These are phyloP conservation scores for Euschistus heros DNA, from an alignment of 1,140 invertebrate species.

Conservation along the genomic window DNA sequence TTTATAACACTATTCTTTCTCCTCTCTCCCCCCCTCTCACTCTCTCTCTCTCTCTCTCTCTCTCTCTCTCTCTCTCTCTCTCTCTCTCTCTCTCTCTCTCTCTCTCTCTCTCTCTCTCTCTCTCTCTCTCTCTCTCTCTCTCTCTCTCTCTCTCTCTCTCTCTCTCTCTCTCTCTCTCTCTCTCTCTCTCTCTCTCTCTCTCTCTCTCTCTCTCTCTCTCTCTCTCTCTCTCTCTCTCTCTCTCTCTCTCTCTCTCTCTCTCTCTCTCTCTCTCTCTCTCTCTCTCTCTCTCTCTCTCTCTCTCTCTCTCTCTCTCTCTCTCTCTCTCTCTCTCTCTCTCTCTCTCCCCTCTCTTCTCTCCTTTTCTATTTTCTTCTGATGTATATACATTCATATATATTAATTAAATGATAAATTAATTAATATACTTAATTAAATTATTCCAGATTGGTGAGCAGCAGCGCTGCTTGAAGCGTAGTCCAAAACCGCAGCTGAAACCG, in stretches of 20 bases:
- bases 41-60: constrained; percentile 12
- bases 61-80: constrained; percentile 15
- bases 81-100: constrained; percentile 15
- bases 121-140: constrained; percentile 8
- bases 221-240: background rate
- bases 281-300: background rate
- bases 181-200: background rate
- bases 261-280: background rate
- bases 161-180: background rate
- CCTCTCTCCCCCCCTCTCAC: background rate
- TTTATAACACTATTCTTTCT: background rate
- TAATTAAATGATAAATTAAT: no score
- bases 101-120: constrained; percentile 15
- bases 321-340: background rate
- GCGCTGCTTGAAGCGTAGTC: constrained; percentile 1
- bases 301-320: background rate
- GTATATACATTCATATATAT: no score
- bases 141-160: background rate
- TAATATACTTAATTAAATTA: no score
- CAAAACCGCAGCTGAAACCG: background rate
- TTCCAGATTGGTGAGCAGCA: constrained; percentile 1
- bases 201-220: background rate
- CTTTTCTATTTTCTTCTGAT: background rate
- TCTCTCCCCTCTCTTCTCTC: background rate
- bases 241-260: background rate